Evolutionary conservation across 2,888 invertebrate species (phyloP).

Genomic region (Microdon myrmicae): DNA sequence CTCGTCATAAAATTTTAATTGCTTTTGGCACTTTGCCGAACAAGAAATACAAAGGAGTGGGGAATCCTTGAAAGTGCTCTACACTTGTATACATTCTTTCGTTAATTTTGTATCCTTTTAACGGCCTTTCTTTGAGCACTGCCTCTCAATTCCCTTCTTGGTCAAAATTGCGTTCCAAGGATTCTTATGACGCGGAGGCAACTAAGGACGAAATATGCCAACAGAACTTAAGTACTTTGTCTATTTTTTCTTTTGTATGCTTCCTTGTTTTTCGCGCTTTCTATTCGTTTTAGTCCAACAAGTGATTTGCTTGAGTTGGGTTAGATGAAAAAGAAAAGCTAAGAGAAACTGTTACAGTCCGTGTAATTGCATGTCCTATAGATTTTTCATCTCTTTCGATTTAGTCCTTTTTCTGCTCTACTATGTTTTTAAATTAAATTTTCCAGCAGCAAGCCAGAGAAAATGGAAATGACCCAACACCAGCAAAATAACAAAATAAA

Average conservation of each 20-base stretch:
- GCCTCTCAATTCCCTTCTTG: slow-evolving; percentile 43
- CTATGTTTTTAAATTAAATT: slow-evolving; percentile 48
- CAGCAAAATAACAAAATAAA: no score
- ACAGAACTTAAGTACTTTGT: slow-evolving; percentile 43
- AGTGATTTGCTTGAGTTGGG: slow-evolving; percentile 37
- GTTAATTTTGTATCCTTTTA: slow-evolving; percentile 50
- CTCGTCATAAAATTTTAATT: slow-evolving; percentile 51
- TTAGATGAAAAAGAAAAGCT: slow-evolving; percentile 17
- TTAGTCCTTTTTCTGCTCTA: slow-evolving; percentile 33
- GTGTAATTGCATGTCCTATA: slow-evolving; percentile 50
- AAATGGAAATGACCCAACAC: slow-evolving; percentile 15
- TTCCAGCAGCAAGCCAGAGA: slow-evolving; percentile 30
- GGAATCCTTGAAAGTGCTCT: slow-evolving; percentile 36
- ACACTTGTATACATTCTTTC: slow-evolving; percentile 43
- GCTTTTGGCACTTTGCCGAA: slow-evolving; percentile 47
- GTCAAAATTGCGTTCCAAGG: slow-evolving; percentile 26
- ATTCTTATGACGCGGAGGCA: no score
- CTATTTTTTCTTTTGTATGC: slow-evolving; percentile 26
- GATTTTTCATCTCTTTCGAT: slow-evolving; percentile 40
- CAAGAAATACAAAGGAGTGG: no score
- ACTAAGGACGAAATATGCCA: no score
- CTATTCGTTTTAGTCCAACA: slow-evolving; percentile 34
- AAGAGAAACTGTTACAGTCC: slow-evolving; percentile 39
- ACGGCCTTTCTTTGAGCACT: slow-evolving; percentile 37
- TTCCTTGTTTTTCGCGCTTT: slow-evolving; percentile 15